Percentiles rank a stretch among this genome's conserved stretches.
These are phyloP conservation scores for Platysteira castanea DNA, from an alignment of 2,113 vertebrate species.

Conservation along the genomic window DNA sequence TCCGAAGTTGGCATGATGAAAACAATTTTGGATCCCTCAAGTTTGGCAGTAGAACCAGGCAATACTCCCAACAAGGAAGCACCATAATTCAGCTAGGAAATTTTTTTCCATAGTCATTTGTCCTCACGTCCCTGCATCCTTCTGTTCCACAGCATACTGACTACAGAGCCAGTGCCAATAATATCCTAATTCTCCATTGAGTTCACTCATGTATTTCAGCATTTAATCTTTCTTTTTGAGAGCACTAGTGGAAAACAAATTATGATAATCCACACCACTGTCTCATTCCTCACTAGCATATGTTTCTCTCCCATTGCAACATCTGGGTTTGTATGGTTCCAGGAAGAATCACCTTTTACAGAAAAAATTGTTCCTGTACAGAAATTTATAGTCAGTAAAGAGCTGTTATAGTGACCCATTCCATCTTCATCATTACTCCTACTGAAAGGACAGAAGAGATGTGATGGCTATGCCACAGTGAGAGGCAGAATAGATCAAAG, in stretches of 20 bases:
- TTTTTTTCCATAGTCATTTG: not conserved
- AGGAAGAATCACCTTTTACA: not conserved
- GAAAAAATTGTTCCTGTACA: not conserved
- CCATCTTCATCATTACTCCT: not conserved
- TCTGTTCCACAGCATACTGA: not conserved
- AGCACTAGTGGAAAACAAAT: not conserved
- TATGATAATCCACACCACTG: not conserved
- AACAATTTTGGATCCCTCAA: not conserved
- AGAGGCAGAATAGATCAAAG: rapidly evolving
- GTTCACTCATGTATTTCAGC: not conserved
- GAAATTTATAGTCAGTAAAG: not conserved
- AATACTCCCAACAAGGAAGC: not conserved
- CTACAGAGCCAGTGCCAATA: not conserved
- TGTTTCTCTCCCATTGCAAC: not conserved
- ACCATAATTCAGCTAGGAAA: not conserved
- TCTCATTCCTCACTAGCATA: not conserved
- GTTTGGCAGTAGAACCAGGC: not conserved
- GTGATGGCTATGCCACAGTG: rapidly evolving
- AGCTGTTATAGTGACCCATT: not conserved
- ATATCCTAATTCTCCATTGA: not conserved
- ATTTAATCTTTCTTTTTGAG: not conserved
- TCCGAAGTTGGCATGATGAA: not conserved
- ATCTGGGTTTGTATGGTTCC: not conserved
- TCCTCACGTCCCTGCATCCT: not conserved
- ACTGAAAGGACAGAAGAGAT: not conserved